Base-by-base conservation (phyloP, 2,888 invertebrate species). In the Ceramica pisi region DNA sequence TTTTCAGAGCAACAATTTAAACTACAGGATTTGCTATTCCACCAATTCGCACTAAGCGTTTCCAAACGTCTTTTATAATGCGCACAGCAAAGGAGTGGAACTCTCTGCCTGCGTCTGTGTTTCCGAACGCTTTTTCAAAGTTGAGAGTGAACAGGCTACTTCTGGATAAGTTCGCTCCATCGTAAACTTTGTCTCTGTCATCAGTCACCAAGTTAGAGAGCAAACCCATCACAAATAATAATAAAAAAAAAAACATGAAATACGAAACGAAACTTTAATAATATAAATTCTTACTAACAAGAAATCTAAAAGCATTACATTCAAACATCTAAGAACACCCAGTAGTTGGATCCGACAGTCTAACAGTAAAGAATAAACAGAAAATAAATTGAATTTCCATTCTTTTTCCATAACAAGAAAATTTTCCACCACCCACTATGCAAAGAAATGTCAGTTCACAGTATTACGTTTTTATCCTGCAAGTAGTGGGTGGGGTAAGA, bases 331-430 rank as follows among this genome's bases (percentile, higher is more conserved):
- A 56, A 48, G 4, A 0, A 23, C 21, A 23, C 12, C 16, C 1
- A 44, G 19, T 23, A 26, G 1, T 12, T 6, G 1, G 0, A 26
- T 48, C 5, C 31, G 38, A 53, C 26, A 19, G 8, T 8, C 10
- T 2, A 10, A 44, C 57, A 65, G 16, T 51, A 21, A 6, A 38
- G 2, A 51, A 31, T 21, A 73, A 65, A 65, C n/a, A 44, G 5
- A 51, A 48, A 0, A 26, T 9, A 31, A 59, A 51, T 73, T 10
- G 21, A 65, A 59, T 48, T 65, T 73, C 14, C 16, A 70, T 23
- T 59, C 12, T 21, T 38, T 71, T 50, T 9, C 38, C 38, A 44
- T 55, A 0, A 23, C 9, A 35, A 8, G 14, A 51, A 65, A 65
- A 21, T 48, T 60, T 60, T n/a, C 46, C 38, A 14, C 60, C 56